Evolutionary conservation across 2,888 invertebrate genomes (phyloP).

Genomic region (Theodoxus fluviatilis): DNA sequence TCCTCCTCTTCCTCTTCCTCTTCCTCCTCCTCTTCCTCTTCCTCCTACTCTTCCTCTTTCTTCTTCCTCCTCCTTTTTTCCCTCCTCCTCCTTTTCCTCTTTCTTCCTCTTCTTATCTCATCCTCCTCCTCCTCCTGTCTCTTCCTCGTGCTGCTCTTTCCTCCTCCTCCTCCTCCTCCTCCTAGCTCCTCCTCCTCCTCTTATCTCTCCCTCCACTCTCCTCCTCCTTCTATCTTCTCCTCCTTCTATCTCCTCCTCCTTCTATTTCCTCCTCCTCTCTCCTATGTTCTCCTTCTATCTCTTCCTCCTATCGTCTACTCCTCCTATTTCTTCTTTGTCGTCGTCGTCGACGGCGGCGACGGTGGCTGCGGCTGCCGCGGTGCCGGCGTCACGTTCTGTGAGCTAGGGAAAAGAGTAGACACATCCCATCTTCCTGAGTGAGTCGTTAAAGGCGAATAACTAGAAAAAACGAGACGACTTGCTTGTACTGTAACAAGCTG

Average conservation of each 20-base stretch:
- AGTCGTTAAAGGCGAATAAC: no score
- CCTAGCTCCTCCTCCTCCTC: not conserved
- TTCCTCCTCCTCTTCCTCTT: not conserved
- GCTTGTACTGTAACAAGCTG: no score
- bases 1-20: not conserved
- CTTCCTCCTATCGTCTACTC: not conserved
- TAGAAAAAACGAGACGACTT: no score
- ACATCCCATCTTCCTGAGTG: no score
- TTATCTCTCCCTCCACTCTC: not conserved
- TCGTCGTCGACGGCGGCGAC: no score
- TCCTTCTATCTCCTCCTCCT: not conserved
- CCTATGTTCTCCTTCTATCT: not conserved
- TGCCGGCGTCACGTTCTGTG: no score
- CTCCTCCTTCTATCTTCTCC: not conserved
- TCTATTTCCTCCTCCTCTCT: not conserved
- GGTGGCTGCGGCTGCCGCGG: no score
- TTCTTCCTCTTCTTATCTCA: not conserved
- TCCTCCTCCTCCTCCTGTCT: slow-evolving; percentile 13
- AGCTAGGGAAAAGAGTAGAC: no score
- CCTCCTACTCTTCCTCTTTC: not conserved
- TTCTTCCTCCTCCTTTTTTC: not conserved
- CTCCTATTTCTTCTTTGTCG: not conserved
- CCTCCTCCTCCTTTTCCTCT: not conserved
- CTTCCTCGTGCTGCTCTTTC: not conserved
- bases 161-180: not conserved